Base-by-base conservation (phyloP, 2,797 vertebrate genomes). In the Linurgus olivaceus region DNA sequence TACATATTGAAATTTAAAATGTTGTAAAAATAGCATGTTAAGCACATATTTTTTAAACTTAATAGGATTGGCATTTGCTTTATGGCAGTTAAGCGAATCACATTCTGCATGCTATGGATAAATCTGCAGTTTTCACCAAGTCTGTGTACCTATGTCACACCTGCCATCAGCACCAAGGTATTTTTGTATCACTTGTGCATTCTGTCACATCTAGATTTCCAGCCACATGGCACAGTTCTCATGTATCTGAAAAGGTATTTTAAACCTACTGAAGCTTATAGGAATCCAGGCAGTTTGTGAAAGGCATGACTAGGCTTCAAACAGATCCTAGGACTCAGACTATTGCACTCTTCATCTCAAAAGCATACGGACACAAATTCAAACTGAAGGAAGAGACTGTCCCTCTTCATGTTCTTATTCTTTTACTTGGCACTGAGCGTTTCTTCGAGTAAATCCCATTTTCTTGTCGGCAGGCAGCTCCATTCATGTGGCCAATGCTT, bases 321-420 rank as follows among this genome's bases (percentile, higher is more conserved):
- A 84, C 50, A 82, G 47, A 81, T 90, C 76, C 86, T 66, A 91
- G 57, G 40, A 84, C 48, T 70, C 4, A 1, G 57, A 90, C 38
- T 93, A 80, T 82, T 90, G 75, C 89, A 79, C 55, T 62, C 18
- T 65, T 66, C 74, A 50, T 63, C 82, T 91, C 65, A 54, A 77
- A 90, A 93, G 68, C 85, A 94, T 77, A 37, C 0, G 1, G 75
- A 83, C 72, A 65, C 19, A 94, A 74, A 88, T 48, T 62, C 51
- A 87, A 18, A 75, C 37, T 25, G 55, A 68, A 85, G 18, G 79
- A 72, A 47, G 55, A 74, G 86, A 65, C 12, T 16, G 12, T 24
- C 37, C 8, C 10, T 29, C 42, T 68, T 98, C 96, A 98, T 59
- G 98, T 98, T 97, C 97, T 98, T 93, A 98, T 94, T 93, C 97